These are phyloP conservation scores for Hirundichthys speculiger DNA, from an alignment of 2,113 vertebrate genomes.

Conservation along the genomic window DNA sequence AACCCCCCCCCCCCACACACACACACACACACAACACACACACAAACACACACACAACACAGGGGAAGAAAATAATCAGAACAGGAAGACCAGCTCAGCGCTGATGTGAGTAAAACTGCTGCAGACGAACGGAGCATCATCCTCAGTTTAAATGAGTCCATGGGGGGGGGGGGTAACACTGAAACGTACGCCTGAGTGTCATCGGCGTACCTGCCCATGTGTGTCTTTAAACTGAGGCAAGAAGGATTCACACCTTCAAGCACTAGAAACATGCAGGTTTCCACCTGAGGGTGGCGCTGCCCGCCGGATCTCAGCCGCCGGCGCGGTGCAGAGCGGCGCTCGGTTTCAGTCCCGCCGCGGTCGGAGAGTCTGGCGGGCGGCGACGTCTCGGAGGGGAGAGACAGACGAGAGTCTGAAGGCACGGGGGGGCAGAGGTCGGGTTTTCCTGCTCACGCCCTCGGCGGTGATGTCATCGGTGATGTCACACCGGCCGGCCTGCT, in stretches of 20 bases:
- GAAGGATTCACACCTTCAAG: neutral
- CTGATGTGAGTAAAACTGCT: no score
- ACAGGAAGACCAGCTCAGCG: neutral
- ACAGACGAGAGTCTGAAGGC: constrained; percentile 6
- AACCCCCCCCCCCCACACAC: no score
- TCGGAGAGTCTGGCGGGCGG: neutral
- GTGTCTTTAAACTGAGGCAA: no score
- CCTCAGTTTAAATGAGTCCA: no score
- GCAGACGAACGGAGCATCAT: no score
- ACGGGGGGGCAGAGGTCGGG: constrained; percentile 28
- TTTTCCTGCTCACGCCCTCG: constrained; percentile 29
- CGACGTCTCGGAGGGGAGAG: constrained; percentile 1
- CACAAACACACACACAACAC: no score
- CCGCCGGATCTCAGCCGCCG: neutral
- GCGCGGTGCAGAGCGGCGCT: no score
- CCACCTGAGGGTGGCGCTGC: neutral
- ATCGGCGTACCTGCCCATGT: neutral
- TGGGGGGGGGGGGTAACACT: no score
- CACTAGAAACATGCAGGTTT: neutral
- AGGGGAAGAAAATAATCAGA: constrained; percentile 4
- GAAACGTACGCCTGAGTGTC: neutral
- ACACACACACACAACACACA: no score
- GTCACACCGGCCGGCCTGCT: neutral
- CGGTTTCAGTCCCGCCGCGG: constrained; percentile 12
- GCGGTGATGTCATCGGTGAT: neutral